Base-by-base conservation (phyloP, 2,888 invertebrate species). In the Poecilus cupreus region DNA sequence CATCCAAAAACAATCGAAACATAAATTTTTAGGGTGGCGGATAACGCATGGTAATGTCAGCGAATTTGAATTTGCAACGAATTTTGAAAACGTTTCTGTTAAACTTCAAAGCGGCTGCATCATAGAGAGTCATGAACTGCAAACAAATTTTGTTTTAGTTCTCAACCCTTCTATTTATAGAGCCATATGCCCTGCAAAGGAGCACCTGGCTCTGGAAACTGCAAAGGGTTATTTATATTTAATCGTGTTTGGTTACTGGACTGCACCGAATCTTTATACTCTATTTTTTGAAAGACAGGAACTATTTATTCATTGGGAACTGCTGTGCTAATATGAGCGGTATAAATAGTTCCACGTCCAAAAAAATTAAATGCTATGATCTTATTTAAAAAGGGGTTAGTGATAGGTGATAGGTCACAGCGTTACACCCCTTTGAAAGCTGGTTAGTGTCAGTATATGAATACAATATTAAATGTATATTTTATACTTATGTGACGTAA, bases 181-280 rank as follows among this genome's bases (percentile, higher is more conserved):
- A 57, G 37, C 13, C 76, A 57, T 76, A 76, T 57, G 75, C 32
- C 43, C 51, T 13, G 22, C 5, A n/a, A 51, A 24, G 51, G 51
- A 32, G 54, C 57, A 76, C 76, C 76, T 76, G 76, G 76, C 76
- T 57, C 18, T 57, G 24, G 51, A 76, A 76, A 76, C 24, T 54
- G 76, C 57, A 57, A 60, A 76, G 76, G 57, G 76, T 76, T 76
- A 57, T 57, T 57, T 76, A 76, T 57, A 32, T 76, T 76, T 57
- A 57, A 76, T 76, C 54, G 57, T 57, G 57, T 76, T 76, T 76
- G 76, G 37, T 54, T 76, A 57, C 76, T 51, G 18, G 51, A 3
- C 51, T 51, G 51, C 16, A 51, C 5, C 18, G 10, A 51, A 51
- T 51, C 51, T 18, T 43, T 43, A 43, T 51, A 18, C 18, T 0